A percentile compares a stretch with the other conserved stretches of the same genome.
phyloP scores from a whole-genome alignment of 2,113 vertebrate genomes.

The Zosterops borbonicus region DNA sequence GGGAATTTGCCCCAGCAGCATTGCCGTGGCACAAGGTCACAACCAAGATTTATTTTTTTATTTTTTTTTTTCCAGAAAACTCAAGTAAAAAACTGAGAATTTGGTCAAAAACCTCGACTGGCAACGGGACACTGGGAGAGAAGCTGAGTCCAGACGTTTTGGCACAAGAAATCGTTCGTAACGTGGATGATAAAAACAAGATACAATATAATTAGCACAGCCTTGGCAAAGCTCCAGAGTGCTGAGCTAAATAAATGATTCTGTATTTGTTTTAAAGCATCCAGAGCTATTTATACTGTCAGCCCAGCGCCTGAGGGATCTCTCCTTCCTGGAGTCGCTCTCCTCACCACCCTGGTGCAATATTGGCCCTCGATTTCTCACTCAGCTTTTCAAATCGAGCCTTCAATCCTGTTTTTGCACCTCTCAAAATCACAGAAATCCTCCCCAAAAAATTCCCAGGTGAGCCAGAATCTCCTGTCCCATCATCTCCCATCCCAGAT shows the following conservation, averaged over 20 bases:
- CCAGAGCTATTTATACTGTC: constrained; percentile 1
- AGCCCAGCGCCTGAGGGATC: neutral
- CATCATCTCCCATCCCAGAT: neutral
- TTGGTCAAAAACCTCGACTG: neutral
- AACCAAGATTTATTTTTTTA: neutral
- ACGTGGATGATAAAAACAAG: constrained; percentile 5
- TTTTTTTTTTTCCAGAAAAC: neutral
- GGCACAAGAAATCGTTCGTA: neutral
- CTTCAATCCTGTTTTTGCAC: neutral
- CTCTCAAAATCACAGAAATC: neutral
- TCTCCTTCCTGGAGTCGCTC: neutral
- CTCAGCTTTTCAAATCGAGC: neutral
- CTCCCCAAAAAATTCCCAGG: accelerated
- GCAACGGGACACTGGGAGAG: neutral
- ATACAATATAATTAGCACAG: neutral
- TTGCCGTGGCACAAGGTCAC: neutral
- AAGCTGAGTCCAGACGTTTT: neutral
- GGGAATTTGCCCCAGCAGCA: neutral
- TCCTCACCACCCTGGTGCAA: neutral
- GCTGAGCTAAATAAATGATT: neutral
- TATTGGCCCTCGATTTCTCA: neutral
- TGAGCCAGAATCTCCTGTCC: accelerated
- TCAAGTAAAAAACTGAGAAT: neutral
- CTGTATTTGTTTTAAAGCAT: constrained; percentile 1
- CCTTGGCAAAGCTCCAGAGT: neutral